These are phyloP conservation scores for Platyrinchus mystaceus DNA, from an alignment of 2,797 vertebrate species.

Conservation along the genomic window DNA sequence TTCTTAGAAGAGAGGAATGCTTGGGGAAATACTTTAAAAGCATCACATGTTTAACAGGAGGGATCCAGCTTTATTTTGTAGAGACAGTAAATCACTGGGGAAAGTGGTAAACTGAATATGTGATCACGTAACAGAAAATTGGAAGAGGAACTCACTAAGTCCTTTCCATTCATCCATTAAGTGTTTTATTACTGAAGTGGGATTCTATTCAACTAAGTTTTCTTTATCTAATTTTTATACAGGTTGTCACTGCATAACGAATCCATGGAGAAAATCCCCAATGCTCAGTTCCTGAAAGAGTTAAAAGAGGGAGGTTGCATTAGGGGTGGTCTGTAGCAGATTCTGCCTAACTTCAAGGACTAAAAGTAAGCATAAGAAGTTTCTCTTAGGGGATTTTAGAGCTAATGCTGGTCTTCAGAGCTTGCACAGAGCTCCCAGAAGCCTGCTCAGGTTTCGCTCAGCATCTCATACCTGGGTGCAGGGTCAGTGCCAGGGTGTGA, in stretches of 20 bases:
- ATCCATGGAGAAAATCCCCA: not conserved
- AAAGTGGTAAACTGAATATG: not conserved
- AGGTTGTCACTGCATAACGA: not conserved
- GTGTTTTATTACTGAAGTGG: not conserved
- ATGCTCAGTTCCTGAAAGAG: not conserved
- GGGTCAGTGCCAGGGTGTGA: not conserved
- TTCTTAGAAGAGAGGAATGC: not conserved
- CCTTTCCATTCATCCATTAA: not conserved
- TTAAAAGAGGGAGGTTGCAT: not conserved
- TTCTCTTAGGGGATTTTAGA: not conserved
- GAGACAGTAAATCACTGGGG: not conserved
- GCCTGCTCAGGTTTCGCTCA: not conserved
- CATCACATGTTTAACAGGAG: not conserved
- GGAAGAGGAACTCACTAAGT: not conserved
- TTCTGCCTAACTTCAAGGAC: not conserved
- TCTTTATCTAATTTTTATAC: not conserved
- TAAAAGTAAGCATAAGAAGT: not conserved
- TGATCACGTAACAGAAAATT: not conserved
- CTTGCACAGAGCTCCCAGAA: not conserved
- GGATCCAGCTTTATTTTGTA: not conserved
- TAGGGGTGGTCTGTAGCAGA: not conserved
- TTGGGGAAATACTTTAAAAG: not conserved
- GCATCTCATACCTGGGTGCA: not conserved
- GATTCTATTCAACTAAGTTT: not conserved
- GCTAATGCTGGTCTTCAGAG: not conserved